Base-by-base conservation (phyloP, 2,888 invertebrate species). In the Chalcis sispes region DNA sequence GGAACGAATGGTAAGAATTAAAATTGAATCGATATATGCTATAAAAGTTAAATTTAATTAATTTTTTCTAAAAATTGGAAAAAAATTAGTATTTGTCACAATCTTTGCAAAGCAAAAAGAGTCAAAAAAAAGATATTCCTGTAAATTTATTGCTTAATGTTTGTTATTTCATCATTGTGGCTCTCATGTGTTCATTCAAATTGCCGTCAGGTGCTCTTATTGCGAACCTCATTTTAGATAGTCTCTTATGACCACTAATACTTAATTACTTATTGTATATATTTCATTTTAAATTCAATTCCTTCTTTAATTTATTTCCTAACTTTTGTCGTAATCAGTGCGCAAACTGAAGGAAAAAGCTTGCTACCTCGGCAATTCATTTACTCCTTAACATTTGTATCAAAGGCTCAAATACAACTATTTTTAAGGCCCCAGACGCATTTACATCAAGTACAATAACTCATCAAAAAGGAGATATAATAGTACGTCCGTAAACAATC, bases 21-120 rank as follows among this genome's bases (percentile, higher is more conserved):
- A 69, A 50, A n/a, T 18, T 23, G 18, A 27, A 54, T 61, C n/a
- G 48, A 58, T n/a, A 64, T 56, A n/a, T 15, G 10, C 40, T 32
- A 56, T 42, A 48, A 52, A 64, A 54, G 29, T 61, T n/a, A 36
- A 32, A 1, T 18, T 62, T 54, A 25, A 20, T 29, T 64, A 25
- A 8, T 62, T 42, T 23, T 5, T 27, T 36, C 18, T 62, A 54
- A 50, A 64, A 50, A 42, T 40, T n/a, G n/a, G 27, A 67, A 56
- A 62, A 48, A 77, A 77, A 65, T 77, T 66, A 79, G 75, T 80
- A 70, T 52, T 54, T 80, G 82, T 81, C 80, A 80, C 77, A 78
- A 82, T 79, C 79, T 78, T 82, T 81, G 79, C 79, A 61, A 67
- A 71, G 78, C 80, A 81, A 80, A 78, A 79, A 73, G 52, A n/a